A percentile compares a stretch with the other conserved stretches of the same genome.
phyloP scores from a whole-genome alignment of 2,888 invertebrate species.

The Gymnosoma rotundatum region DNA sequence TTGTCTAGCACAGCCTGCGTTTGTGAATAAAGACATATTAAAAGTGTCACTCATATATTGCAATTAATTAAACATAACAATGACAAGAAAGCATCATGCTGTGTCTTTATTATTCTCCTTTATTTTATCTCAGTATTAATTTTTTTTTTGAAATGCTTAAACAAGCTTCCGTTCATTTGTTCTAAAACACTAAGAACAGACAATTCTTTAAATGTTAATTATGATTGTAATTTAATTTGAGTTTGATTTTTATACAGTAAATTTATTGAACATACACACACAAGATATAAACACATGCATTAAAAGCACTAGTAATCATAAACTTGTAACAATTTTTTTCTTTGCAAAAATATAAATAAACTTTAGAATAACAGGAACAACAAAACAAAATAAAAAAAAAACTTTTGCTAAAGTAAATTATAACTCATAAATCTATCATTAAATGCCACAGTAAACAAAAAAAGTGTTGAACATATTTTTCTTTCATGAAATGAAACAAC shows the following conservation, averaged over 20 bases:
- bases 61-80: slow-evolving; percentile 56
- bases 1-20: slow-evolving; percentile 7
- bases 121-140: neutral
- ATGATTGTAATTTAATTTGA: neutral
- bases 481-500: slow-evolving; percentile 50
- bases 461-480: slow-evolving; percentile 72
- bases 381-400: neutral
- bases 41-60: slow-evolving; percentile 44
- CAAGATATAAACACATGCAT: too few relatives aligned
- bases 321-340: slow-evolving; percentile 8
- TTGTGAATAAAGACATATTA: slow-evolving; percentile 31
- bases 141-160: neutral
- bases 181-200: neutral
- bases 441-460: slow-evolving; percentile 71
- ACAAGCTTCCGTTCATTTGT: slow-evolving; percentile 34
- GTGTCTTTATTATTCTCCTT: slow-evolving; percentile 37
- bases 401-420: slow-evolving; percentile 69
- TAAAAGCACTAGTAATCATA: slow-evolving; percentile 10
- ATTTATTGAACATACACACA: neutral
- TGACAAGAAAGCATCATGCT: slow-evolving; percentile 52
- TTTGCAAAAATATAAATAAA: neutral
- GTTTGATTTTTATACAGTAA: neutral
- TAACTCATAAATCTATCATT: slow-evolving; percentile 79
- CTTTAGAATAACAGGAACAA: neutral
- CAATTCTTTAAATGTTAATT: slow-evolving; percentile 20